Conservation (phyloP, 1,140 invertebrate genomes). For the Diprion similis region DNA sequence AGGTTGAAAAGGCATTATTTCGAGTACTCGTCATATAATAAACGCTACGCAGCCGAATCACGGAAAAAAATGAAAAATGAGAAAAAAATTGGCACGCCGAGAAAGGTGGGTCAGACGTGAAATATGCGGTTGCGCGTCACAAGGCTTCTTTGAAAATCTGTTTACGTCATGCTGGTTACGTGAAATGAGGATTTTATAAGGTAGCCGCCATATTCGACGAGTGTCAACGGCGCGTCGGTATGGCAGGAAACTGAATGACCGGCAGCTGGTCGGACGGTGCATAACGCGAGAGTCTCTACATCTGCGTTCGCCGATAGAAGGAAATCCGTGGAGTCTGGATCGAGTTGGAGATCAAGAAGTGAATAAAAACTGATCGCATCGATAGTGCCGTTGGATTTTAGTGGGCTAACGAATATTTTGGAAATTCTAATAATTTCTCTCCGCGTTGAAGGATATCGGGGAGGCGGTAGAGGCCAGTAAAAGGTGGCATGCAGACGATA, state of each 20-base stretch:
- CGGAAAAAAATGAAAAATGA: no score
- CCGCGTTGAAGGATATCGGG: no score
- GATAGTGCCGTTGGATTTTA: no score
- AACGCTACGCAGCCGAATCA: no score
- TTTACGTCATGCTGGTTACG: constrained; percentile 7
- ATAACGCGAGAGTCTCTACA: constrained; percentile 12
- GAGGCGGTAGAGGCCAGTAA: background rate
- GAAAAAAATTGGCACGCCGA: background rate
- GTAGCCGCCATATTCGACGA: background rate
- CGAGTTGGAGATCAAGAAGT: constrained; percentile 32
- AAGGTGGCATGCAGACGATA: background rate
- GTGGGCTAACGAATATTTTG: no score
- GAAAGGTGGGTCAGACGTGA: background rate
- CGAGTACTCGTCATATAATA: no score
- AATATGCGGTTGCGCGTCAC: background rate
- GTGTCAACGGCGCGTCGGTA: background rate
- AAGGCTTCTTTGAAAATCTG: constrained; percentile 2
- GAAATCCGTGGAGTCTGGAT: constrained; percentile 43
- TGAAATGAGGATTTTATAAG: background rate
- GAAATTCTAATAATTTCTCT: no score
- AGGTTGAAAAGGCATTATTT: no score
- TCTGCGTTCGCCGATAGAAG: constrained; percentile 50
- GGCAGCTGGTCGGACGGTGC: background rate
- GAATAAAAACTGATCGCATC: background rate
- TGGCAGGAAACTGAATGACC: background rate